Conservation (phyloP, 2,113 vertebrate species). For the Ictalurus furcatus region DNA sequence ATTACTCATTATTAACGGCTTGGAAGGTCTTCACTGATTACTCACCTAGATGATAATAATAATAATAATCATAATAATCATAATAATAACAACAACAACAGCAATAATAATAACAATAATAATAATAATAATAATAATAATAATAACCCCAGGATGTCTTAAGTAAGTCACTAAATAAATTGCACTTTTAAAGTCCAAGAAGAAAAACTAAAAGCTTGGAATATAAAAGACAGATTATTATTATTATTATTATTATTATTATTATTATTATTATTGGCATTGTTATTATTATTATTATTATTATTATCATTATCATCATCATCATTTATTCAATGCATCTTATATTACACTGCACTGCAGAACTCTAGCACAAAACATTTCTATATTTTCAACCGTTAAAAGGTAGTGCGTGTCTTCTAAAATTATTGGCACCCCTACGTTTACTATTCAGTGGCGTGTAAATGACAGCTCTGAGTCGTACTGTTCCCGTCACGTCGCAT, state of each 20-base stretch:
- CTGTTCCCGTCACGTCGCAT: not conserved
- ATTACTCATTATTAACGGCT: slow-evolving; percentile 67
- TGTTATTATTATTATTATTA: not conserved
- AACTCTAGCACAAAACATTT: not conserved
- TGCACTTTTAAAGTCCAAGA: not conserved
- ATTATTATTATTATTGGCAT: not conserved
- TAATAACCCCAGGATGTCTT: not conserved
- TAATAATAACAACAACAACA: not conserved
- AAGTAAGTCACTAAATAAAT: not conserved
- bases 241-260: too few species aligned
- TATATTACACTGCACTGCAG: not conserved
- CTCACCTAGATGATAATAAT: slow-evolving; percentile 48
- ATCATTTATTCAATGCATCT: not conserved
- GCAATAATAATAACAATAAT: too few species aligned
- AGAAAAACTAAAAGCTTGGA: not conserved
- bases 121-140: not conserved
- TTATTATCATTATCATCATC: not conserved
- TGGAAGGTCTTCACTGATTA: slow-evolving; percentile 63
- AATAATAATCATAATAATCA: not conserved
- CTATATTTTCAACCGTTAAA: not conserved
- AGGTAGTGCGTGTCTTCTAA: not conserved
- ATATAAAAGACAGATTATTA: not conserved
- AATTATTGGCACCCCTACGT: not conserved
- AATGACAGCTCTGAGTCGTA: not conserved
- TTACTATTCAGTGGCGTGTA: not conserved